Base-by-base conservation (phyloP, 2,888 invertebrate genomes). In the Bembecia ichneumoniformis region DNA sequence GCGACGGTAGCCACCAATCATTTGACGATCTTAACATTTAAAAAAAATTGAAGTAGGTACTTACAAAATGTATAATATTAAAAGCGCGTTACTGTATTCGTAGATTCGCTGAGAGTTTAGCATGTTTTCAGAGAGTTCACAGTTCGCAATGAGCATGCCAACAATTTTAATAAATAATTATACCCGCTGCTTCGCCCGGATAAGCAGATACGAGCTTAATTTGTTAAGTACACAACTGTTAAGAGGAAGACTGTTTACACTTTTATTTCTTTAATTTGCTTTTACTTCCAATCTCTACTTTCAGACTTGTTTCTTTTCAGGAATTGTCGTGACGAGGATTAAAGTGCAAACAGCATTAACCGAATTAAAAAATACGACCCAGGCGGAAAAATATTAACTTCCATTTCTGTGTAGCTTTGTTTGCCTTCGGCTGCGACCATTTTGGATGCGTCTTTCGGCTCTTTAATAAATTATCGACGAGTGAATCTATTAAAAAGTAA, bases 141-240 rank as follows among this genome's bases (percentile, higher is more conserved):
- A 55, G 56, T 62, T 64, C 63, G 62, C 59, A 52, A 58, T 51
- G 66, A 68, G 71, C 68, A 71, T 70, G 71, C 74, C 58, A 77
- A 74, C 74, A 71, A 77, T 78, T 81, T 82, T 82, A 82, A 81
- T 82, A 81, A 82, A 77, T 82, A 82, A 82, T 82, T 79, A 82
- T 70, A 64, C 65, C 63, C 58, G 63, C 62, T 63, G 61, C 58
- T 62, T 60, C 68, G 47, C 59, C 57, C 59, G 71, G 71, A 71
- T 77, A 75, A 77, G 70, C 73, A 74, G 66, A 71, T 66, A 67
- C 63, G 63, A 50, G 68, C 71, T 70, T 73, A 71, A 77, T 74
- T 74, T 64, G 58, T 61, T 68, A 55, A 50, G 49, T 49, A 54
- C 49, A 48, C 53, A 28, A 50, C 50, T 13, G 46, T 55, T 50